Evolutionary conservation across 2,888 invertebrate genomes (phyloP).

Genomic region (Hypomecis punctinalis): DNA sequence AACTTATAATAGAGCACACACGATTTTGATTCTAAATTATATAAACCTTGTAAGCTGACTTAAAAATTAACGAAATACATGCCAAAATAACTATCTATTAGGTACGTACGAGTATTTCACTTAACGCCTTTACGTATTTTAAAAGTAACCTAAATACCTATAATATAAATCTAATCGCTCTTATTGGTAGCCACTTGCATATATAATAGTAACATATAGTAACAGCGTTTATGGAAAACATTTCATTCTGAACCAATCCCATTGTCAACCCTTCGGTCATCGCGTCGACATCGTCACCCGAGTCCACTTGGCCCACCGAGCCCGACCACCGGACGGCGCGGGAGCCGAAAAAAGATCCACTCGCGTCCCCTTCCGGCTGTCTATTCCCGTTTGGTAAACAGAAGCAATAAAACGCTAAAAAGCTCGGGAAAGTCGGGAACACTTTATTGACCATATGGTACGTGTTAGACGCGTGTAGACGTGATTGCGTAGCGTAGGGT

Average conservation of each 20-base stretch:
- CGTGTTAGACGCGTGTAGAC: conserved; percentile 56
- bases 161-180: no score
- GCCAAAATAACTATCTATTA: no score
- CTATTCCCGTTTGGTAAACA: conserved; percentile 60
- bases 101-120: no score
- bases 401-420: conserved; percentile 62
- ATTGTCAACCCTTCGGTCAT: conserved; percentile 49
- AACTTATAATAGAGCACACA: no score
- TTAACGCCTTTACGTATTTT: no score
- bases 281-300: conserved; percentile 29
- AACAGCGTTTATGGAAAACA: no score
- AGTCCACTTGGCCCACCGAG: conserved; percentile 59
- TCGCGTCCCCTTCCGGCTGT: conserved; percentile 70
- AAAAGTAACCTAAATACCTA: no score
- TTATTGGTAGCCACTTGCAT: no score
- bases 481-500: conserved; percentile 36
- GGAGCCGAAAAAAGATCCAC: conserved; percentile 66
- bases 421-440: conserved; percentile 42
- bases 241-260: conserved; percentile 20
- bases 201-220: no score
- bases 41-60: no score
- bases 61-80: no score
- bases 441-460: conserved; percentile 71
- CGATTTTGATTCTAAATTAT: no score
- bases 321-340: conserved; percentile 10